These are phyloP conservation scores for Nyctibius grandis DNA, from an alignment of 2,797 vertebrate species.

Conservation along the genomic window DNA sequence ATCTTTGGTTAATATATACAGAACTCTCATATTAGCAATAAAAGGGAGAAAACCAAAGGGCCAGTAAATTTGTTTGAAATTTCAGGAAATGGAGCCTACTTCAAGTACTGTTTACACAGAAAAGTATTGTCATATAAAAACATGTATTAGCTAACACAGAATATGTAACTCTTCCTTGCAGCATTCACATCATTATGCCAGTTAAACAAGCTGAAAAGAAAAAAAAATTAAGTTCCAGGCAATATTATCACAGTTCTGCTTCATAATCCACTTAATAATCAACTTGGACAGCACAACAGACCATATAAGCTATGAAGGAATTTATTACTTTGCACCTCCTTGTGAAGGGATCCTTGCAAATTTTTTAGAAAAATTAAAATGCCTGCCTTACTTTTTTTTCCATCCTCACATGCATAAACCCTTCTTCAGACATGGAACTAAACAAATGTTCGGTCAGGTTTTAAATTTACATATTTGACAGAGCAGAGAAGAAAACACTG, in stretches of 20 bases:
- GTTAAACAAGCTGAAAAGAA: neutral
- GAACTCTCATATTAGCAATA: neutral
- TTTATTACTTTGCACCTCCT: neutral
- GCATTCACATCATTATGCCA: neutral
- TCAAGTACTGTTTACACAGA: neutral
- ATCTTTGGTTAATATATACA: neutral
- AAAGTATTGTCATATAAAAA: neutral
- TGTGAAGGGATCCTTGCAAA: neutral
- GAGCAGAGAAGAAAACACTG: neutral
- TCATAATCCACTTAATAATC: neutral
- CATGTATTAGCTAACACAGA: neutral
- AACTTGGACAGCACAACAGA: neutral
- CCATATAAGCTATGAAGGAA: neutral
- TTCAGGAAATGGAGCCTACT: neutral
- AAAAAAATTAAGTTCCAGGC: neutral
- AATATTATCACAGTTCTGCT: neutral
- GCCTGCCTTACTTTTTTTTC: neutral
- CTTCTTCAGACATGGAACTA: neutral
- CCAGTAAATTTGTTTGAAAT: neutral
- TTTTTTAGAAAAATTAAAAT: neutral
- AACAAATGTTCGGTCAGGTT: neutral
- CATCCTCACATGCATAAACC: neutral
- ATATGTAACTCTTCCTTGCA: neutral
- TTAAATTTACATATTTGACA: slow-evolving; percentile 21
- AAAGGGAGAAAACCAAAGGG: neutral